These are phyloP conservation scores for Pelecanus crispus DNA, from an alignment of 2,113 vertebrate species.

Conservation along the genomic window DNA sequence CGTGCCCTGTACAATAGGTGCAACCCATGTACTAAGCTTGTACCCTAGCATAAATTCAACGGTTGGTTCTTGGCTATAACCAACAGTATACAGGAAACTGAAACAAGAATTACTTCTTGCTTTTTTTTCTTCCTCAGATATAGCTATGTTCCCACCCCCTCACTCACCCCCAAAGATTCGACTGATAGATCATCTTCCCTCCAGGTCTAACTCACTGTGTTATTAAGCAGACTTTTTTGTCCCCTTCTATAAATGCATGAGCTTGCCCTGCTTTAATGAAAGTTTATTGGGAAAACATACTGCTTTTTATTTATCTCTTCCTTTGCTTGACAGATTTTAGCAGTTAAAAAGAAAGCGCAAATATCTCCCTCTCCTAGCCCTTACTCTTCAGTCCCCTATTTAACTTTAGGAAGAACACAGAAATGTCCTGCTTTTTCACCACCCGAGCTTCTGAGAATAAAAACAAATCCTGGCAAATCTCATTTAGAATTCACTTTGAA, in stretches of 20 bases:
- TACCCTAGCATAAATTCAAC: neutral
- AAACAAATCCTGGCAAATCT: neutral
- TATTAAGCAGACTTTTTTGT: neutral
- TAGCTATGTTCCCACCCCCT: neutral
- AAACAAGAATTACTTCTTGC: neutral
- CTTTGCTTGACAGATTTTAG: neutral
- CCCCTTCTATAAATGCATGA: neutral
- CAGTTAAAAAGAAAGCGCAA: neutral
- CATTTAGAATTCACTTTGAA: neutral
- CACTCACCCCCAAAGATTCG: accelerated
- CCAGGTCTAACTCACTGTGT: neutral
- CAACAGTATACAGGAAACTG: neutral
- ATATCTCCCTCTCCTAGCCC: neutral
- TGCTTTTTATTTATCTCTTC: neutral
- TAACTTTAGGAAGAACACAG: neutral
- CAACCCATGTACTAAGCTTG: neutral
- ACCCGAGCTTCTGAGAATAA: neutral
- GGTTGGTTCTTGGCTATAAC: neutral
- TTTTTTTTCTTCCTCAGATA: neutral
- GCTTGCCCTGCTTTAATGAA: neutral
- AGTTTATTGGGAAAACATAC: neutral
- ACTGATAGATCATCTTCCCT: neutral
- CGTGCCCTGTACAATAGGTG: neutral
- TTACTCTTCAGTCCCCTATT: neutral
- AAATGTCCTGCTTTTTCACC: neutral